Evolutionary conservation across 35 echinoderm and acorn worm species (phyloP).

Genomic region (Ophiothrix spiculata): DNA sequence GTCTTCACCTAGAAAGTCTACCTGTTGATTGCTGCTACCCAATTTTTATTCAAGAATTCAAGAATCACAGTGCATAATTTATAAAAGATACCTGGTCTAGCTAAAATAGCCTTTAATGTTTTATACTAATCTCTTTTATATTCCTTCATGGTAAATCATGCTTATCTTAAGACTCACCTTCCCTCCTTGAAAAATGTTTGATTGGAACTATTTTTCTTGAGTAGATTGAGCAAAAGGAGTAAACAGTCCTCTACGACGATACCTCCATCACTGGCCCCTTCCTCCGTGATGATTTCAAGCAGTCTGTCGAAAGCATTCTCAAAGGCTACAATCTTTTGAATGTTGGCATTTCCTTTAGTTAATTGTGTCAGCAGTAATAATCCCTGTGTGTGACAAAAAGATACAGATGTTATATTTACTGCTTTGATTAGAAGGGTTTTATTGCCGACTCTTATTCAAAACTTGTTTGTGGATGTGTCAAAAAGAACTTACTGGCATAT

Average conservation of each 20-base stretch:
- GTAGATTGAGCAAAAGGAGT: conserved; percentile 73
- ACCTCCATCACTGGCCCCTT: conserved; percentile 89
- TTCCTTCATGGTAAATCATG: too few species aligned
- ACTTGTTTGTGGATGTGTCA: too few species aligned
- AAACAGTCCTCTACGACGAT: conserved; percentile 97
- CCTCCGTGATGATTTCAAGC: conserved; percentile 89
- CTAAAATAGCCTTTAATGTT: too few species aligned
- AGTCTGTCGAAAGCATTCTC: conserved; percentile 97
- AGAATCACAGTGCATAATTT: too few species aligned
- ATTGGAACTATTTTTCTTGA: conserved; percentile 98
- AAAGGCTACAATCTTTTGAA: conserved; percentile 99
- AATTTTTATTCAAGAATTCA: too few species aligned
- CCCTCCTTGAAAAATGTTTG: conserved; percentile 98
- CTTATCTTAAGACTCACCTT: conserved; percentile 55
- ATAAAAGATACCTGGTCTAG: too few species aligned
- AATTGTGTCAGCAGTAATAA: conserved; percentile 74
- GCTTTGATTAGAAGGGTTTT: not conserved
- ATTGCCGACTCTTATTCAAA: too few species aligned
- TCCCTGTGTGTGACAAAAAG: conserved; percentile 41
- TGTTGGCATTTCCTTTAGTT: conserved; percentile 90
- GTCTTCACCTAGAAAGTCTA: too few species aligned
- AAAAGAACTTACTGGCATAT: too few species aligned
- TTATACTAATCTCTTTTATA: too few species aligned
- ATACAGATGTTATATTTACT: not conserved
- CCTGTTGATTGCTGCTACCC: too few species aligned